phyloP scores from a whole-genome alignment of 2,888 invertebrate species.

The Sinhomidia bicolor region DNA sequence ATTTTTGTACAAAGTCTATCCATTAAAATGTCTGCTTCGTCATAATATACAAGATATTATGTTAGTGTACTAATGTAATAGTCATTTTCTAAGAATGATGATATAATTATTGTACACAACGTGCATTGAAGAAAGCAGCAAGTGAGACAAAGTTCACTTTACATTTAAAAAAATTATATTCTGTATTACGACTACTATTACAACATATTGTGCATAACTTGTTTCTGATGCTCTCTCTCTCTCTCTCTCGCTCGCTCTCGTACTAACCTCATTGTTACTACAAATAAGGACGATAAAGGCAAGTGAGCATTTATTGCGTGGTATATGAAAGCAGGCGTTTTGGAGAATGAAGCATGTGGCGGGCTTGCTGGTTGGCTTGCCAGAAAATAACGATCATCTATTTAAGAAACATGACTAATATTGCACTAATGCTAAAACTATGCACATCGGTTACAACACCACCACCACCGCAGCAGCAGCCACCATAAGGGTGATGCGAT shows the following conservation, averaged over 20 bases:
- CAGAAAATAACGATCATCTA: slow-evolving; percentile 61
- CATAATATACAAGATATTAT: neutral
- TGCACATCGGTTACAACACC: slow-evolving; percentile 36
- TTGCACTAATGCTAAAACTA: slow-evolving; percentile 52
- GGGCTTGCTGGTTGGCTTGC: slow-evolving; percentile 50
- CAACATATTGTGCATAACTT: neutral
- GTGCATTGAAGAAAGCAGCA: neutral
- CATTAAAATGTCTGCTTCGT: neutral
- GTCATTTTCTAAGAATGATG: neutral
- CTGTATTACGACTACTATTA: no score
- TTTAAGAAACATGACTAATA: slow-evolving; percentile 67
- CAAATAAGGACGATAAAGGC: neutral
- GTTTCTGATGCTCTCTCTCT: neutral
- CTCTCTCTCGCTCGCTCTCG: no score
- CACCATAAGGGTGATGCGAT: neutral
- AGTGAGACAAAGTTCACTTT: neutral
- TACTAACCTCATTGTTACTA: neutral
- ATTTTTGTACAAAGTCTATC: neutral
- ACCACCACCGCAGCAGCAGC: neutral
- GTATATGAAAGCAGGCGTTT: slow-evolving; percentile 44
- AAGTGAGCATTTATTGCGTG: slow-evolving; percentile 14
- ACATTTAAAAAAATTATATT: neutral
- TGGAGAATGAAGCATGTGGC: slow-evolving; percentile 38
- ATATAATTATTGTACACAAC: neutral
- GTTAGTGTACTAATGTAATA: neutral